Percentiles rank a stretch among this genome's conserved stretches.
Conservation (phyloP, 1,140 invertebrate species). For the Lycorma delicatula region DNA sequence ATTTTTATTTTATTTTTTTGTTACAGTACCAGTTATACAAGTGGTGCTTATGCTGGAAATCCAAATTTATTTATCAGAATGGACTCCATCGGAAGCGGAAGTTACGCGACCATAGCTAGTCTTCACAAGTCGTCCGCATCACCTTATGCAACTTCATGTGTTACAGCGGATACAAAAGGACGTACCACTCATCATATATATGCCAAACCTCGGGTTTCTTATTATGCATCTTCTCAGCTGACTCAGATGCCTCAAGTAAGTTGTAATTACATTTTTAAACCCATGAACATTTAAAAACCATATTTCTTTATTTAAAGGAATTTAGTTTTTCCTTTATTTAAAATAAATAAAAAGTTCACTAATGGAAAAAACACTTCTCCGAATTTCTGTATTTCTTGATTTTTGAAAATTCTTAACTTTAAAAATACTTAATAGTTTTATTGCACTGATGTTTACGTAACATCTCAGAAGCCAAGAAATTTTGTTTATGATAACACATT, state of each 20-base stretch:
- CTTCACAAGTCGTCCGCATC: slow-evolving; percentile 46
- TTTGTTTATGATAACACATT: too few relatives aligned
- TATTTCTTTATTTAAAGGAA: too few relatives aligned
- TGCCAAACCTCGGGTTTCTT: slow-evolving; percentile 47
- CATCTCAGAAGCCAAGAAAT: too few relatives aligned
- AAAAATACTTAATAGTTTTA: too few relatives aligned
- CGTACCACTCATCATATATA: slow-evolving; percentile 42
- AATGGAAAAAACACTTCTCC: too few relatives aligned
- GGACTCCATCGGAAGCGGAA: slow-evolving; percentile 61
- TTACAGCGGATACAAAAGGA: slow-evolving; percentile 36
- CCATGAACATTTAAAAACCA: too few relatives aligned
- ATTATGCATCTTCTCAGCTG: slow-evolving; percentile 43
- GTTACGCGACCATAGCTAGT: slow-evolving; percentile 71
- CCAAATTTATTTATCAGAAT: slow-evolving; percentile 42
- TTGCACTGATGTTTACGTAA: too few relatives aligned
- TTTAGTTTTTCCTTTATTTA: too few relatives aligned
- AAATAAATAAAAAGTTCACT: too few relatives aligned
- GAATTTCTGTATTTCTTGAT: too few relatives aligned
- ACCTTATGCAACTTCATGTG: slow-evolving; percentile 49
- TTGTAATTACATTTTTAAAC: too few relatives aligned
- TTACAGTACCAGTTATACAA: slow-evolving; percentile 50
- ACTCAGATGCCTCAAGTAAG: slow-evolving; percentile 15
- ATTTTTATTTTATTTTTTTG: not conserved
- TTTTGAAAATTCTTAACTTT: too few relatives aligned
- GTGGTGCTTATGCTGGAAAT: slow-evolving; percentile 56